Conservation (phyloP, 2,888 invertebrate species). For the Rhabditoides inermis region DNA sequence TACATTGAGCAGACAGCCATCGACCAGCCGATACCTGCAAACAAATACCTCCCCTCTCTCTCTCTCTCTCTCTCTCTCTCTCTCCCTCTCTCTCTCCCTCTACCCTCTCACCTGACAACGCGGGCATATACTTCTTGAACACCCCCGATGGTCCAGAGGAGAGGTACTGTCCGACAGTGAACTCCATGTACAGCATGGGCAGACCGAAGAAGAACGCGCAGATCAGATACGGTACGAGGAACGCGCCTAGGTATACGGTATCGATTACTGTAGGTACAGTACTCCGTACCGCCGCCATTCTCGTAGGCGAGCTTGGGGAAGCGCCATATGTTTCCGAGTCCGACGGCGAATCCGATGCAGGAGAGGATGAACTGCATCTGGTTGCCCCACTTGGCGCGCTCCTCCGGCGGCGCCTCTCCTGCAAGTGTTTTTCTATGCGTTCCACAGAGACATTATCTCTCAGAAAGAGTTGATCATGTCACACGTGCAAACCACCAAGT, state of each 20-base stretch:
- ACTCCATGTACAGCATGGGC: conserved; percentile 9
- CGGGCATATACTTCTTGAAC: conserved; percentile 4
- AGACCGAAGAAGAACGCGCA: conserved; percentile 7
- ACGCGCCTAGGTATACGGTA: no score
- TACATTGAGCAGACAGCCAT: no score
- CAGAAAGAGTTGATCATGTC: no score
- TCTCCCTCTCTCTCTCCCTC: no score
- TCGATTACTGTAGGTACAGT: no score
- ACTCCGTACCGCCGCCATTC: conserved; percentile 8
- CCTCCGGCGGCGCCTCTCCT: no score
- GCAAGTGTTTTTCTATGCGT: no score
- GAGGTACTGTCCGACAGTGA: conserved; percentile 8
- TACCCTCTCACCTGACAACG: conserved; percentile 5
- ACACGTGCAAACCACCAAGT: no score
- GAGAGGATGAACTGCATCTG: conserved; percentile 10
- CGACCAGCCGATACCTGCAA: conserved; percentile 11
- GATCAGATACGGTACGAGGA: conserved; percentile 7
- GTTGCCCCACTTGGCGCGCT: no score
- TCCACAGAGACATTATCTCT: no score
- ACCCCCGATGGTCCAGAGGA: conserved; percentile 4
- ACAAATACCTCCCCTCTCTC: no score
- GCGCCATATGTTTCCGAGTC: conserved; percentile 10
- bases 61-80: no score
- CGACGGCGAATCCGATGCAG: conserved; percentile 9
- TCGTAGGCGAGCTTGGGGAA: conserved; percentile 9